Evolutionary conservation across 2,113 vertebrate genomes (phyloP), one percentile per base, ranked within the genome.

Genomic region (Gasterosteus nipponicus): DNA sequence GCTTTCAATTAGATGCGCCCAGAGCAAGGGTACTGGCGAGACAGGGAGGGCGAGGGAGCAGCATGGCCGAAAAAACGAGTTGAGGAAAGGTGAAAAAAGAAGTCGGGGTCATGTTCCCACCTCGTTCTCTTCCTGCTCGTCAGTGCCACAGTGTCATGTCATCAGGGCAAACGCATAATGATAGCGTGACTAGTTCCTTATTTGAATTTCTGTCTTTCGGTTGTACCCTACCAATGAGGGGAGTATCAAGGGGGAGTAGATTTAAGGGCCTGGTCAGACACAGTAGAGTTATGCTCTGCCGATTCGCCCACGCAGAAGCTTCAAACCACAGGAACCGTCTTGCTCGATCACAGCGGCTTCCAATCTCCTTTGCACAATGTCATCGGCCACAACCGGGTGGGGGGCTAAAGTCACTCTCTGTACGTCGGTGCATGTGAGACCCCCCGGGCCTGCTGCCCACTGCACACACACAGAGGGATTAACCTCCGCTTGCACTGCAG

Each of bases 1-100:
- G 95, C 96, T 97, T 98, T 97, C 97, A 98, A 99, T 98, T 99
- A 98, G 97, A 96, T 94, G 97, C 95, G 96, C 97, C 96, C 95
- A 94, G 95, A 97, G 96, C 95, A 87, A 91, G 91, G 94, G 95
- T 95, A 83, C 69, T 51, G 39, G 93, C 93, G 94, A 94, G 93
- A 95, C 94, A 87, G 93, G 91, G 95, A 94, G 93, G 94, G 93
- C 92, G 91, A 83, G 76, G 83, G 77, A 84, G 69, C 31, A 51
- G 64, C 38, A 10, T 75, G 66, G 66, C 70, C 80, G 66, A 69
- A 77, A 66, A 77, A 82, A 85, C 7, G 6, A 3, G 73, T 89
- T 77, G 58, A 71, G 68, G 83, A 79, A 85, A 87, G 85, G 80
- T 84, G 80, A 5, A 87, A 78, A 77, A 69, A 81, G 93, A 95